phyloP scores from a whole-genome alignment of 2,888 invertebrate genomes.

The Oscheius myriophilus region DNA sequence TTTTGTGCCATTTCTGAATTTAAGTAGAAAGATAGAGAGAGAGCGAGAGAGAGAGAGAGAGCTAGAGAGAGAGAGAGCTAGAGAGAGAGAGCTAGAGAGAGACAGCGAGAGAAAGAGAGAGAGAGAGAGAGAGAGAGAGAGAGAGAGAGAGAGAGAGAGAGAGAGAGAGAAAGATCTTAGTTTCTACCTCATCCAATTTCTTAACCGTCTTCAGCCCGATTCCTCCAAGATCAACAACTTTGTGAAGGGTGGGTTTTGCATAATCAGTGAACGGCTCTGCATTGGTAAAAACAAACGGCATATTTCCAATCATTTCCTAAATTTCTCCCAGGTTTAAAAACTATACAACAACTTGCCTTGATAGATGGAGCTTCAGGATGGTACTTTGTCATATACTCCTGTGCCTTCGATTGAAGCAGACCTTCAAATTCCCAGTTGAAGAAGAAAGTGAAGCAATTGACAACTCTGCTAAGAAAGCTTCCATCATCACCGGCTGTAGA shows the following conservation, averaged over 20 bases:
- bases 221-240: constrained; percentile 25
- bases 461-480: constrained; percentile 6
- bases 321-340: too few species aligned
- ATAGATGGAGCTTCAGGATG: constrained; percentile 16
- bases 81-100: too few species aligned
- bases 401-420: background rate
- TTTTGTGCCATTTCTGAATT: constrained; percentile 11
- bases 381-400: constrained; percentile 7
- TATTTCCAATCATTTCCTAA: constrained; percentile 22
- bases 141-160: too few species aligned
- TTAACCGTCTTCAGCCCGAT: constrained; percentile 20
- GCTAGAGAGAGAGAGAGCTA: too few species aligned
- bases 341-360: background rate
- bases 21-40: too few species aligned
- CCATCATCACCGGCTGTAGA: constrained; percentile 19
- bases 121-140: too few species aligned
- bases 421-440: background rate
- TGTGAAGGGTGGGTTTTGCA: constrained; percentile 16
- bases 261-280: constrained; percentile 21
- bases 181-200: constrained; percentile 13
- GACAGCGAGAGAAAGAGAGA: too few species aligned
- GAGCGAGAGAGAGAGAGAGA: too few species aligned
- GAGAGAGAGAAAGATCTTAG: too few species aligned
- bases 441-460: background rate
- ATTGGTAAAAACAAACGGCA: constrained; percentile 22